phyloP scores from a whole-genome alignment of 2,888 invertebrate species.

The Tipula vernalis region DNA sequence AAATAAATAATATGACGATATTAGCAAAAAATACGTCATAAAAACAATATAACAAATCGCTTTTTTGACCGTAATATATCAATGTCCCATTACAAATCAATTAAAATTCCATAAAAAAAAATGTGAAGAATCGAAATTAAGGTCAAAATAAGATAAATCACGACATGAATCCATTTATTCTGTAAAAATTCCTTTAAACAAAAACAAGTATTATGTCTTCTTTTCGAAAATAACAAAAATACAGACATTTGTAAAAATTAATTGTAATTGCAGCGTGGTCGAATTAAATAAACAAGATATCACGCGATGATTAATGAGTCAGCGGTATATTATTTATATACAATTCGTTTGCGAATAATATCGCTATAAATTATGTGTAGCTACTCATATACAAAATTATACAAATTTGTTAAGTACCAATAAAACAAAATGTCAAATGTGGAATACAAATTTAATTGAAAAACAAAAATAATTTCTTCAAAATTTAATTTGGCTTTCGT shows the following conservation, averaged over 20 bases:
- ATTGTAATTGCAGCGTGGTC: neutral
- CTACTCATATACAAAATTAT: neutral
- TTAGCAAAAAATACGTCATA: too few relatives aligned
- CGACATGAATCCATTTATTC: neutral
- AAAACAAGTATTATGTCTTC: neutral
- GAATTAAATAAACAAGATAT: neutral
- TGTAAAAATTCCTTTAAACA: neutral
- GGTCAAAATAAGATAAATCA: neutral
- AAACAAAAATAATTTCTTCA: neutral
- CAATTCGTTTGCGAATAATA: neutral
- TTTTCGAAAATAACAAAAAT: neutral
- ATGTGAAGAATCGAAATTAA: neutral
- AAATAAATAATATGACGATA: too few relatives aligned
- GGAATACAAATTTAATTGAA: neutral
- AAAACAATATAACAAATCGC: neutral
- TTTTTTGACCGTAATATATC: neutral
- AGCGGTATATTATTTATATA: neutral
- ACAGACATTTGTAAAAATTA: neutral
- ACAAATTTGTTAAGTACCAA: neutral
- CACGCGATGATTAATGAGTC: neutral
- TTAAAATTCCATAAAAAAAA: neutral
- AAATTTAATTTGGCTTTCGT: neutral
- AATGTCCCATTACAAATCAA: neutral
- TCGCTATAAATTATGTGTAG: neutral
- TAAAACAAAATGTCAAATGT: neutral